phyloP scores from a whole-genome alignment of 2,113 vertebrate species.

The Erythrolamprus reginae region DNA sequence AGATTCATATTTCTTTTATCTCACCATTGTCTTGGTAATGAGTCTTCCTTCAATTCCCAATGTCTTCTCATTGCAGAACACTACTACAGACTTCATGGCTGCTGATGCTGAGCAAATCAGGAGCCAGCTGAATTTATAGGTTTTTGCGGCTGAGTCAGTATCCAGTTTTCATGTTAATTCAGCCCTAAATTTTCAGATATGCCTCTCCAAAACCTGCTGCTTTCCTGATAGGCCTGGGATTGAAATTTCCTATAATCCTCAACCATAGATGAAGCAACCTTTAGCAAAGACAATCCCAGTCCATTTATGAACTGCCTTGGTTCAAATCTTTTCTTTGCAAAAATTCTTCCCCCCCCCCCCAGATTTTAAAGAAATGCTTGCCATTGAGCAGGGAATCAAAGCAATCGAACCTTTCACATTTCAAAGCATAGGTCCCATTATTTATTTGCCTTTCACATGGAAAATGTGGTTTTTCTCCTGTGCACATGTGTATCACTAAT shows the following conservation, averaged over 20 bases:
- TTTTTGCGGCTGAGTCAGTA: neutral
- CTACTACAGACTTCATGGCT: neutral
- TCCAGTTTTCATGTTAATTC: neutral
- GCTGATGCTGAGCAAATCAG: neutral
- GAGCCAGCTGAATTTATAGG: neutral
- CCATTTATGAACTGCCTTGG: neutral
- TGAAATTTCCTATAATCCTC: neutral
- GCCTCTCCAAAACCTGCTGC: neutral
- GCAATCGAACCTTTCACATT: neutral
- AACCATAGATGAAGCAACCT: neutral
- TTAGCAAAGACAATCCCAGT: neutral
- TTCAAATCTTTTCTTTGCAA: neutral
- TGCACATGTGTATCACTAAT: neutral
- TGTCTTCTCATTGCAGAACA: neutral
- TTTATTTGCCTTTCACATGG: neutral
- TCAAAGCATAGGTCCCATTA: neutral
- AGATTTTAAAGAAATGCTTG: neutral
- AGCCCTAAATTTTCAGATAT: neutral
- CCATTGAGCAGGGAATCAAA: fast-evolving
- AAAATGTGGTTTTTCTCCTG: neutral
- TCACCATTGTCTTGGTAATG: neutral
- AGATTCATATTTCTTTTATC: neutral
- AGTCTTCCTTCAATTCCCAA: neutral
- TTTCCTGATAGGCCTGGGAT: neutral
- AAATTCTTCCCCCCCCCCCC: too few relatives aligned